These are phyloP conservation scores for Picathartes gymnocephalus DNA, from an alignment of 2,113 vertebrate species.

Conservation along the genomic window DNA sequence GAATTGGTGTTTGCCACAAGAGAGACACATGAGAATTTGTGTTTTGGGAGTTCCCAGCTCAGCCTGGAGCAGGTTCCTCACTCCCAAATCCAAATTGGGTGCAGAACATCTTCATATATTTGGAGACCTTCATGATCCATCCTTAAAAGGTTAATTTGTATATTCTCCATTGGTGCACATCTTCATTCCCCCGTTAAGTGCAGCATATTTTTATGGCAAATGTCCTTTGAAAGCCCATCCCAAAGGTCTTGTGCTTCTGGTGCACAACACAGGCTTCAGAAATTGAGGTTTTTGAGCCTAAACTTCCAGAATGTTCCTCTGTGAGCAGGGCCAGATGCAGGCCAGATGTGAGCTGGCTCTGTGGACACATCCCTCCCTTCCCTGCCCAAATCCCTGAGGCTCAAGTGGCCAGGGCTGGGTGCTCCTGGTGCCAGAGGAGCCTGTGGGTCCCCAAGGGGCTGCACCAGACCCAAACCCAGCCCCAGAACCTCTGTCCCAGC, in stretches of 20 bases:
- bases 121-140: not conserved
- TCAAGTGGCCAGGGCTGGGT: not conserved
- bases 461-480: not conserved
- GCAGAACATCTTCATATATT: not conserved
- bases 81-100: not conserved
- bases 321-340: not conserved
- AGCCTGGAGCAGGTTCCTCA: not conserved
- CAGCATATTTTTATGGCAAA: not conserved
- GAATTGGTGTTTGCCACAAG: not conserved
- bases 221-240: not conserved
- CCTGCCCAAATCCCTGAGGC: rapidly evolving
- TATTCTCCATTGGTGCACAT: not conserved
- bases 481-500: not conserved
- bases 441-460: not conserved
- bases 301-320: not conserved
- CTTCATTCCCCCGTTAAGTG: not conserved
- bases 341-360: not conserved
- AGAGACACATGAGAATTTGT: no score
- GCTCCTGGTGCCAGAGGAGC: not conserved
- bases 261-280: not conserved
- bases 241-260: not conserved
- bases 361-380: not conserved
- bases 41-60: not conserved
- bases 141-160: not conserved
- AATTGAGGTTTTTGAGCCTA: not conserved